Evolutionary conservation across 2,797 vertebrate species (phyloP).

Genomic region (Coranthus polyacanthus): DNA sequence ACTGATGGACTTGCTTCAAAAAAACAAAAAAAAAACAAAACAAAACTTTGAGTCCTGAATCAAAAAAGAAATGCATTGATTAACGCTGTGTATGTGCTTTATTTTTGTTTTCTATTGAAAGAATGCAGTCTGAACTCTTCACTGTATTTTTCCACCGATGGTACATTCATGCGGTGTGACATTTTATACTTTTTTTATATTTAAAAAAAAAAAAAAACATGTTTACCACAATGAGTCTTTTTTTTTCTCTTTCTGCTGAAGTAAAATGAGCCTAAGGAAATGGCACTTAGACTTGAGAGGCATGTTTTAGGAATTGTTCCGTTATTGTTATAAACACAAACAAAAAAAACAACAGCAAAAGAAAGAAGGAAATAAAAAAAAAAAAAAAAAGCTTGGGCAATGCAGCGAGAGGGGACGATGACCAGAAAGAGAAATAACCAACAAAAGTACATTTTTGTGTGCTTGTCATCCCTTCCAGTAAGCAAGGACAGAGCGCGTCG

Average conservation of each 20-base stretch:
- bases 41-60: too few species aligned
- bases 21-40: too few species aligned
- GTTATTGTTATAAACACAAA: constrained; percentile 17
- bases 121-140: not conserved
- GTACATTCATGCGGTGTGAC: not conserved
- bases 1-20: not conserved
- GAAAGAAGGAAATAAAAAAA: not conserved
- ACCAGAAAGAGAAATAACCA: constrained; percentile 25
- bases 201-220: not conserved
- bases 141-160: not conserved
- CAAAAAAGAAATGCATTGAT: constrained; percentile 5
- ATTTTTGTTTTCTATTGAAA: constrained; percentile 2
- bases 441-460: constrained; percentile 3
- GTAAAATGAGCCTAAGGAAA: constrained; percentile 1
- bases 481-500: constrained; percentile 48
- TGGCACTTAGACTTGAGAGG: constrained; percentile 6
- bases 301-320: constrained; percentile 6
- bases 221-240: not conserved
- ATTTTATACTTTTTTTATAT: constrained; percentile 1
- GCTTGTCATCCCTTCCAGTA: constrained; percentile 38
- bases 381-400: constrained; percentile 14
- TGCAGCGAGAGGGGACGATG: constrained; percentile 2
- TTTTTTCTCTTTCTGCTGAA: not conserved
- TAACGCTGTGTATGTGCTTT: not conserved
- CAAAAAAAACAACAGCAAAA: not conserved